phyloP scores from a whole-genome alignment of 1,140 invertebrate species.

The Choristoneura fumiferana region DNA sequence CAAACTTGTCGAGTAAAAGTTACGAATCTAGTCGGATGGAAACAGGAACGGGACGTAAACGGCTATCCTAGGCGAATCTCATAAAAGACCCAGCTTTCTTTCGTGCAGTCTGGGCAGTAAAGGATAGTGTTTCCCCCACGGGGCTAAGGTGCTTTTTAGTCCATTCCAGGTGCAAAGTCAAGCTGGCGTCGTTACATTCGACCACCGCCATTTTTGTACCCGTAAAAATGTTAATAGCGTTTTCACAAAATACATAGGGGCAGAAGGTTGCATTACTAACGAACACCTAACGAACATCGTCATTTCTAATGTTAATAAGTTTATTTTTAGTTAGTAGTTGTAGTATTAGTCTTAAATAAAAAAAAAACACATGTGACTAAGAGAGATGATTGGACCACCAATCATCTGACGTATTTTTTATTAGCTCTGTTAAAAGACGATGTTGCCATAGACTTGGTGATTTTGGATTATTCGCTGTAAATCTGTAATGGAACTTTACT shows the following conservation, averaged over 20 bases:
- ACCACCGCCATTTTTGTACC: conserved; percentile 1
- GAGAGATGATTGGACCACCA: too few species aligned
- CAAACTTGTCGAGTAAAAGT: conserved; percentile 23
- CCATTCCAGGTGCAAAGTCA: neutral
- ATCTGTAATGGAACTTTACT: too few species aligned
- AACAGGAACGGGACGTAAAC: conserved; percentile 30
- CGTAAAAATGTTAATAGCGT: conserved; percentile 8
- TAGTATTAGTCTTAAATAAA: too few species aligned
- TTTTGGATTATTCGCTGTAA: too few species aligned
- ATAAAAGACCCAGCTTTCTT: conserved; percentile 26
- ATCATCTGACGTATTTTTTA: too few species aligned
- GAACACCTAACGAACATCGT: too few species aligned
- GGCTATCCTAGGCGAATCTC: conserved; percentile 34
- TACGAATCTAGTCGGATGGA: conserved; percentile 11
- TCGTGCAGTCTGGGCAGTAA: neutral
- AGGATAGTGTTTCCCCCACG: neutral
- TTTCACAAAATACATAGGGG: neutral
- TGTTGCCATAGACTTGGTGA: too few species aligned
- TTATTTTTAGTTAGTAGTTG: too few species aligned
- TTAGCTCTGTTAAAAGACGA: too few species aligned
- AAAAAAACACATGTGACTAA: too few species aligned
- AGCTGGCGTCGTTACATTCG: neutral
- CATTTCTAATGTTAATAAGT: too few species aligned
- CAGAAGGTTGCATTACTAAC: neutral
- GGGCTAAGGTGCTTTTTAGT: neutral